A percentile compares a stretch with the other conserved stretches of the same genome.
Evolutionary conservation across 2,888 invertebrate genomes (phyloP).

Genomic region (Brachyopa scutellaris): DNA sequence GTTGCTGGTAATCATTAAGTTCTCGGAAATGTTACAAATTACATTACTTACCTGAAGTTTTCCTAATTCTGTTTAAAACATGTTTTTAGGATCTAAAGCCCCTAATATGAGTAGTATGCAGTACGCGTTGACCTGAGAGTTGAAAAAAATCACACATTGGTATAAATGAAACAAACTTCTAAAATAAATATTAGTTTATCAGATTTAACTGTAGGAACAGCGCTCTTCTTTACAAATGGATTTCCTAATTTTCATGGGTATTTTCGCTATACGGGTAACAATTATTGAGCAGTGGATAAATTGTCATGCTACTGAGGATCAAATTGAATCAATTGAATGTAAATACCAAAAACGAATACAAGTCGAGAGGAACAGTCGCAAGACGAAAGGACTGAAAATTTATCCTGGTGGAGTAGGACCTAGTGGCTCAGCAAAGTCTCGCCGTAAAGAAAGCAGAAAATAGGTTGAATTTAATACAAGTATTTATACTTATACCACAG

Average conservation of each 20-base stretch:
- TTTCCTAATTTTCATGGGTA: background rate
- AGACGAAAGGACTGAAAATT: background rate
- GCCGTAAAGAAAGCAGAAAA: background rate
- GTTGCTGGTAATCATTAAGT: too few relatives aligned
- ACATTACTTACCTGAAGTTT: too few relatives aligned
- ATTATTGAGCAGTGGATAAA: background rate
- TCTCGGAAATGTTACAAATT: too few relatives aligned
- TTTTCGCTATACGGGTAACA: background rate
- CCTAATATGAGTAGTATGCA: too few relatives aligned
- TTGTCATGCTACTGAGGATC: background rate
- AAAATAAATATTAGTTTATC: background rate
- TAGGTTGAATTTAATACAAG: too few relatives aligned
- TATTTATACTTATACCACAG: too few relatives aligned
- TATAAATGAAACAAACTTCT: background rate
- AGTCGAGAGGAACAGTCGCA: background rate
- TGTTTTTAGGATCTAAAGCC: too few relatives aligned
- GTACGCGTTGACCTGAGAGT: too few relatives aligned
- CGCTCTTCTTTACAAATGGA: background rate
- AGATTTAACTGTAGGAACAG: background rate
- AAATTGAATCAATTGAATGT: background rate
- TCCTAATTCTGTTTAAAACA: too few relatives aligned
- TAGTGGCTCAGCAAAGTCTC: background rate
- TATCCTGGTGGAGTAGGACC: slow-evolving; percentile 1
- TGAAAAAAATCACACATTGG: too few relatives aligned
- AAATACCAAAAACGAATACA: background rate